A percentile compares a stretch with the other conserved stretches of the same genome.
These are phyloP conservation scores for Apodemia zela DNA, from an alignment of 2,888 invertebrate genomes.

Conservation along the genomic window DNA sequence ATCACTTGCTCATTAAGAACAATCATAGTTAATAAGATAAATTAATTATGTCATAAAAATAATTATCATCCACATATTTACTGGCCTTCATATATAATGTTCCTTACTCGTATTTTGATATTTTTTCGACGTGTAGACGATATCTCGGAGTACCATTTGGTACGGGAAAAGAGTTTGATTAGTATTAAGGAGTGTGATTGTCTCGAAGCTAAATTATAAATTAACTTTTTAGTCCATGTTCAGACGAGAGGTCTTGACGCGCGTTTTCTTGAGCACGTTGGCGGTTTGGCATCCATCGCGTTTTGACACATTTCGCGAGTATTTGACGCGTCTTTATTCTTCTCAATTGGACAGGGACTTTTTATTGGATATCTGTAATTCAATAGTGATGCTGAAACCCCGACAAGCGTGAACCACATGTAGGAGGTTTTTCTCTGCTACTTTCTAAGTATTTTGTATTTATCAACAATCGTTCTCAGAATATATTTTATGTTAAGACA, in stretches of 20 bases:
- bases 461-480: slow-evolving; percentile 35
- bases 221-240: background rate
- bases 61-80: slow-evolving; percentile 59
- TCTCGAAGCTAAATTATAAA: slow-evolving; percentile 46
- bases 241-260: background rate
- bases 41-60: slow-evolving; percentile 68
- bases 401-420: slow-evolving; percentile 41
- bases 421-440: slow-evolving; percentile 36
- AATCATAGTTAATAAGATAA: slow-evolving; percentile 62
- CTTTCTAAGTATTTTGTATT: slow-evolving; percentile 36
- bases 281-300: background rate
- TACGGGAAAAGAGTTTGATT: slow-evolving; percentile 57
- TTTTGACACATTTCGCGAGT: background rate
- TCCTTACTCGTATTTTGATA: slow-evolving; percentile 50
- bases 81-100: slow-evolving; percentile 67
- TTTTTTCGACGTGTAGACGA: slow-evolving; percentile 42
- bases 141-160: slow-evolving; percentile 53
- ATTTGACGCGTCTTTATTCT: slow-evolving; percentile 35
- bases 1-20: slow-evolving; percentile 69
- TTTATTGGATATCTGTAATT: background rate
- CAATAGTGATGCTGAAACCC: slow-evolving; percentile 55
- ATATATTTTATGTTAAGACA: slow-evolving; percentile 53
- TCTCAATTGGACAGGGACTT: slow-evolving; percentile 1
- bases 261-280: background rate
- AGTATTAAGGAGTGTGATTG: slow-evolving; percentile 67